Evolutionary conservation across 2,113 vertebrate species (phyloP).

Genomic region (Martes martes): DNA sequence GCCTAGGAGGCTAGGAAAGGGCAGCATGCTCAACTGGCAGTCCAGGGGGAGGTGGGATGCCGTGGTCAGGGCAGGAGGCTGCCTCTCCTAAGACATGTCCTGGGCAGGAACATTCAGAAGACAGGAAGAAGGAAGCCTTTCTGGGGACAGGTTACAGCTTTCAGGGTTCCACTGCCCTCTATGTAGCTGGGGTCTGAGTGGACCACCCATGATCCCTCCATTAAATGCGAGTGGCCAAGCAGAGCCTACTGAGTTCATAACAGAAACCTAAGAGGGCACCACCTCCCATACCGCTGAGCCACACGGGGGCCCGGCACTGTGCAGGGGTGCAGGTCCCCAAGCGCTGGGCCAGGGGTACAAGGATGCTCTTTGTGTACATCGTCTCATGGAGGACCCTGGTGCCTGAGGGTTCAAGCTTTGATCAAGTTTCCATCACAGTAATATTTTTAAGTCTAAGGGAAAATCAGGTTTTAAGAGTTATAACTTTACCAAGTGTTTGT

Average conservation of each 20-base stretch:
- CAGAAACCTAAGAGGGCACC: neutral
- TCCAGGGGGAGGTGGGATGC: neutral
- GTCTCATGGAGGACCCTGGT: neutral
- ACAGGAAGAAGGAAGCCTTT: neutral
- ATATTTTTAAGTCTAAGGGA: neutral
- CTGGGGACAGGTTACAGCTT: neutral
- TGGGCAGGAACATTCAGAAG: neutral
- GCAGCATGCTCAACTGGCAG: neutral
- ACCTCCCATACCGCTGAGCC: too few relatives aligned
- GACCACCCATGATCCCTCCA: neutral
- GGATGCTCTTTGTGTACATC: neutral
- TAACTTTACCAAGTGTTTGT: neutral
- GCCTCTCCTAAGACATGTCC: too few relatives aligned
- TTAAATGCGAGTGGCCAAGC: neutral
- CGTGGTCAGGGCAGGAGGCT: accelerated
- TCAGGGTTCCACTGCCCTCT: too few relatives aligned
- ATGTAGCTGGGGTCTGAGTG: neutral
- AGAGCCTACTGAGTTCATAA: neutral
- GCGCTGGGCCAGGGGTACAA: neutral
- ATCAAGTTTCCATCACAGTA: neutral
- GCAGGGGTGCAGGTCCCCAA: neutral
- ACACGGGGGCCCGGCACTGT: neutral
- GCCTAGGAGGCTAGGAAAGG: neutral
- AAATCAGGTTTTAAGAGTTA: neutral
- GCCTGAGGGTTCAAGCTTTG: neutral